Evolutionary conservation across 2,797 vertebrate genomes (phyloP), one percentile per base, ranked within the genome.

Genomic region (Premnoplex brunnescens): DNA sequence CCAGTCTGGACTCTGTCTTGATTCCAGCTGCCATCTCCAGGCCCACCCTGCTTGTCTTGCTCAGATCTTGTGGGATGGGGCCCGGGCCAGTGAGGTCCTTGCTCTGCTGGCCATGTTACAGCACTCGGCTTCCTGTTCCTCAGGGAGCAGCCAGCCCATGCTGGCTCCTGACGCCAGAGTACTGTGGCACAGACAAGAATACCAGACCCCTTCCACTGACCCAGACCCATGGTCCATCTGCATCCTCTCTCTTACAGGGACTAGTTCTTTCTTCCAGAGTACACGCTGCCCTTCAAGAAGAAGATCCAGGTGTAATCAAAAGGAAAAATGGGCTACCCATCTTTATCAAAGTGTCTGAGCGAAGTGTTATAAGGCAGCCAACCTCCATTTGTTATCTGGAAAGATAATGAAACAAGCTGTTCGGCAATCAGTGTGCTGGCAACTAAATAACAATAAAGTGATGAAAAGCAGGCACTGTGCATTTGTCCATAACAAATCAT

Each of bases 371-470:
- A 69, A 76, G 51, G 51, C 72, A 89, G 52, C 32, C 72, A 87
- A 44, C 30, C 4, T 91, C 59, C 32, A n/a, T 91, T 80, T 87
- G 67, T 85, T 93, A 85, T 46, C 46, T 54, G 56, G 34, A 62
- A 79, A 91, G 74, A 51, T 54, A 95, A 93, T 88, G 78, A 80
- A 95, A 89, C 24, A 82, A 94, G 34, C 85, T 77, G 67, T 79
- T 87, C 0, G 0, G 67, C 75, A 72, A 49, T 73, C 44, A 32
- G 48, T 6, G 41, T 34, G 43, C 24, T 17, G 64, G 54, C 68
- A 77, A 71, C 78, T 76, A 56, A 90, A 49, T 64, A 93, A 91
- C 41, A 84, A 49, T 46, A 30, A 86, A 88, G 63, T 71, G 75
- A 94, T 56, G 75, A 93, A 73, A 86, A 95, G 74, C 85, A 92